These are phyloP conservation scores for Drosophila mimica DNA, from an alignment of 2,888 invertebrate genomes.

Conservation along the genomic window DNA sequence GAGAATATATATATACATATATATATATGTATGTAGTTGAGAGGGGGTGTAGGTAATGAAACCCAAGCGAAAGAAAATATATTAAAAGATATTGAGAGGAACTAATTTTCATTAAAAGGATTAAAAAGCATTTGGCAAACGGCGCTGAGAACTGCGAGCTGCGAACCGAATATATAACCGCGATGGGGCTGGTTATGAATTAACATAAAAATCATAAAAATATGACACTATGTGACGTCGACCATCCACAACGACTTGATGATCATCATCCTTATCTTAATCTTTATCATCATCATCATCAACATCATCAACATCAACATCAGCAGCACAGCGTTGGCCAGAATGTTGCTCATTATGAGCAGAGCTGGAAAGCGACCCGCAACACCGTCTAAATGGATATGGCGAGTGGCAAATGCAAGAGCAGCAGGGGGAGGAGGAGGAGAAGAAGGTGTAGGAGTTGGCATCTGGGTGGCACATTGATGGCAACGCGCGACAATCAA, in stretches of 20 bases:
- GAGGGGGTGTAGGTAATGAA: slow-evolving; percentile 39
- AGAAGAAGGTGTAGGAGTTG: slow-evolving; percentile 13
- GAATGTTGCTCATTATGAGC: slow-evolving; percentile 62
- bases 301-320: slow-evolving; percentile 1
- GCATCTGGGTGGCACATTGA: slow-evolving; percentile 57
- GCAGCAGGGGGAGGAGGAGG: not conserved
- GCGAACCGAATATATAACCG: slow-evolving; percentile 23
- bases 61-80: slow-evolving; percentile 77
- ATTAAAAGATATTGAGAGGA: slow-evolving; percentile 83
- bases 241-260: slow-evolving; percentile 28
- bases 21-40: not conserved
- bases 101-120: slow-evolving; percentile 84
- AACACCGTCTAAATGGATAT: slow-evolving; percentile 53
- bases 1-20: not conserved
- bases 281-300: slow-evolving; percentile 3
- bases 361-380: slow-evolving; percentile 43
- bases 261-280: slow-evolving; percentile 14
- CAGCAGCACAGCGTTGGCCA: slow-evolving; percentile 5
- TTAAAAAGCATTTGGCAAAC: slow-evolving; percentile 79
- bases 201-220: slow-evolving; percentile 83
- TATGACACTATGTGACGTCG: slow-evolving; percentile 68
- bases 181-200: slow-evolving; percentile 67
- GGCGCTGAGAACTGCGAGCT: slow-evolving; percentile 15
- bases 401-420: slow-evolving; percentile 7
- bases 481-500: slow-evolving; percentile 76